Evolutionary conservation across 1,140 invertebrate genomes (phyloP).

Genomic region (honey bee (Apis mellifera)): DNA sequence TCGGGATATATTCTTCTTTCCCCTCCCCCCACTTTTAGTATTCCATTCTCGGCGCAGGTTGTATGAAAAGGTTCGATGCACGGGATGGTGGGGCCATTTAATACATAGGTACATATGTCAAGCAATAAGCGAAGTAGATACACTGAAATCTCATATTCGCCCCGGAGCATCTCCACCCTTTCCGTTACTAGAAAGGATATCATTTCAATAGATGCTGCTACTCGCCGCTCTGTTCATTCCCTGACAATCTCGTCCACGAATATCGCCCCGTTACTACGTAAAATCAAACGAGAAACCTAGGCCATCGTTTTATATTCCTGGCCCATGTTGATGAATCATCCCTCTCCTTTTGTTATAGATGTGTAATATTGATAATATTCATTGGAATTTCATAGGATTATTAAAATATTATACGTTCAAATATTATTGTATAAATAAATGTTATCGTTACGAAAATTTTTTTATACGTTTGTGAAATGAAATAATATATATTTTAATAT

Average conservation of each 20-base stretch:
- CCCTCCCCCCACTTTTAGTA: slow-evolving; percentile 14
- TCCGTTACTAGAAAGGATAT: slow-evolving; percentile 36
- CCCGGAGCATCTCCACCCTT: slow-evolving; percentile 36
- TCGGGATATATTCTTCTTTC: slow-evolving; percentile 40
- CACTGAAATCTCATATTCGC: slow-evolving; percentile 57
- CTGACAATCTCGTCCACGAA: slow-evolving; percentile 16
- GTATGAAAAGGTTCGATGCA: slow-evolving; percentile 47
- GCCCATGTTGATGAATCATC: not conserved
- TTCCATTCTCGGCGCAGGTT: slow-evolving; percentile 19
- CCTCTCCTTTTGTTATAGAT: not conserved
- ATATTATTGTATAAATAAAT: too few species aligned
- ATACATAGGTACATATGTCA: slow-evolving; percentile 44
- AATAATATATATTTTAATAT: too few species aligned
- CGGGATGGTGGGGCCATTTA: slow-evolving; percentile 36
- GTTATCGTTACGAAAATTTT: too few species aligned
- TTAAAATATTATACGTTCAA: too few species aligned
- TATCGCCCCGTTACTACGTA: slow-evolving; percentile 4
- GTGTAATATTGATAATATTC: not conserved
- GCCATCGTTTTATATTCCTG: not conserved
- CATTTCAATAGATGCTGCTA: slow-evolving; percentile 40
- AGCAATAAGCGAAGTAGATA: slow-evolving; percentile 46
- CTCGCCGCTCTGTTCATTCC: not conserved
- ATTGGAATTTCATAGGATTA: not conserved
- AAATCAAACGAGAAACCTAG: slow-evolving; percentile 12
- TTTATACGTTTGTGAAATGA: too few species aligned